A percentile compares a stretch with the other conserved stretches of the same genome.
phyloP scores from a whole-genome alignment of 2,888 invertebrate genomes.

The Hypomecis punctinalis region DNA sequence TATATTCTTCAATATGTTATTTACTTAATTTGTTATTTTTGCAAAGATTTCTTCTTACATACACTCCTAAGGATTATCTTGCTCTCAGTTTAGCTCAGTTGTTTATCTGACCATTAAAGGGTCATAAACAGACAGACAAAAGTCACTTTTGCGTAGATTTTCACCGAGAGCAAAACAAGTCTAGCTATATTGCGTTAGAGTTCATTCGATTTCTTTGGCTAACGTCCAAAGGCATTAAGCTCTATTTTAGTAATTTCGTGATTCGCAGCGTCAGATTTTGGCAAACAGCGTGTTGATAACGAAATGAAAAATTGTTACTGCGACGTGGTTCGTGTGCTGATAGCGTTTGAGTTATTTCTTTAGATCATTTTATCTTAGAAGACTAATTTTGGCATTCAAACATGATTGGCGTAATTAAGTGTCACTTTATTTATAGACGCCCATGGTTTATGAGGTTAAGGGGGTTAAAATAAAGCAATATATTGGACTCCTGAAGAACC shows the following conservation, averaged over 20 bases:
- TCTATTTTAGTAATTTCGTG: constrained; percentile 5
- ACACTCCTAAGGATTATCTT: too few relatives aligned
- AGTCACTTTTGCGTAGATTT: not conserved
- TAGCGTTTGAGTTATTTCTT: constrained; percentile 1
- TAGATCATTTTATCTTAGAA: not conserved
- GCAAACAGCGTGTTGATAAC: constrained; percentile 8
- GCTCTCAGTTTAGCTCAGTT: not conserved
- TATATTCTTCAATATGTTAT: too few relatives aligned
- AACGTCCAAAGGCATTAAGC: constrained; percentile 2
- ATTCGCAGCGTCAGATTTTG: constrained; percentile 8
- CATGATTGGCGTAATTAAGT: too few relatives aligned
- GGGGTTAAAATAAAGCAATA: too few relatives aligned
- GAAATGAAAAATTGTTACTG: constrained; percentile 5
- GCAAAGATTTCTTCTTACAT: too few relatives aligned
- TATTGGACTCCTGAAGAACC: too few relatives aligned
- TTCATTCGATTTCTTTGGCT: constrained; percentile 14
- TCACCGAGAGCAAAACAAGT: constrained; percentile 2
- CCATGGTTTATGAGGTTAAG: too few relatives aligned
- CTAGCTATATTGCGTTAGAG: constrained; percentile 1
- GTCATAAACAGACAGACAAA: constrained; percentile 2
- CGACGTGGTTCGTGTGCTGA: not conserved
- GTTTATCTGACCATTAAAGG: constrained; percentile 1
- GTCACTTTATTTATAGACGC: too few relatives aligned
- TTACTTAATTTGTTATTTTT: too few relatives aligned
- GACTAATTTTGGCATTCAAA: too few relatives aligned